These are phyloP conservation scores for Latheticus oryzae DNA, from an alignment of 2,888 invertebrate species.

Conservation along the genomic window DNA sequence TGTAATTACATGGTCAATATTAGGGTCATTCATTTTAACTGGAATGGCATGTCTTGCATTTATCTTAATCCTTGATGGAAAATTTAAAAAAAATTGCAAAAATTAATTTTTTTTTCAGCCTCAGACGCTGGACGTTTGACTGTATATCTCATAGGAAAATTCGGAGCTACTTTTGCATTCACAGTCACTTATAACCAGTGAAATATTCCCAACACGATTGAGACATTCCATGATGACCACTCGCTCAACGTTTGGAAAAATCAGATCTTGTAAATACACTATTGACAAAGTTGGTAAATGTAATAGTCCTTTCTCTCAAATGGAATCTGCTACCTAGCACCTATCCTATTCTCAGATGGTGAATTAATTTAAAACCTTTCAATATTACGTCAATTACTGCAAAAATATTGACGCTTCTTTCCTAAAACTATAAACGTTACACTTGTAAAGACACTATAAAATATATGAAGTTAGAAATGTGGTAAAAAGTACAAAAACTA, in stretches of 20 bases:
- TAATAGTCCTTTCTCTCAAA: too few species aligned
- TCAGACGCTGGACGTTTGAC: constrained; percentile 65
- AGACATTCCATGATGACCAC: constrained; percentile 73
- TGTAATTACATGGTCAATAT: constrained; percentile 73
- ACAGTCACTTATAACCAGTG: constrained; percentile 75
- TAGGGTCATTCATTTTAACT: constrained; percentile 73
- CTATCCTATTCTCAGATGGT: too few species aligned
- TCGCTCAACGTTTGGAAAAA: constrained; percentile 75
- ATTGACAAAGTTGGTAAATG: too few species aligned
- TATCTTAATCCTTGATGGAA: constrained; percentile 64
- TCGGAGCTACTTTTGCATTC: constrained; percentile 74
- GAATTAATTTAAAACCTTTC: constrained; percentile 75
- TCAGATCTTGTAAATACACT: too few species aligned
- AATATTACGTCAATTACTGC: constrained; percentile 72
- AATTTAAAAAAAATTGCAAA: constrained; percentile 18
- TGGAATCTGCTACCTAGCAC: constrained; percentile 70
- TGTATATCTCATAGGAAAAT: too few species aligned
- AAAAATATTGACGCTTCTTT: constrained; percentile 72
- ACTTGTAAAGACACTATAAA: too few species aligned
- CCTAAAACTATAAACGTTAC: constrained; percentile 78
- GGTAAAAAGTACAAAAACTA: too few species aligned
- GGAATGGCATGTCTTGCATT: constrained; percentile 71
- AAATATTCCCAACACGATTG: constrained; percentile 75
- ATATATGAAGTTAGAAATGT: too few species aligned
- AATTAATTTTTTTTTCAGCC: too few species aligned